Base-by-base conservation (phyloP, 2,888 invertebrate species). In the Polietes domitor region DNA sequence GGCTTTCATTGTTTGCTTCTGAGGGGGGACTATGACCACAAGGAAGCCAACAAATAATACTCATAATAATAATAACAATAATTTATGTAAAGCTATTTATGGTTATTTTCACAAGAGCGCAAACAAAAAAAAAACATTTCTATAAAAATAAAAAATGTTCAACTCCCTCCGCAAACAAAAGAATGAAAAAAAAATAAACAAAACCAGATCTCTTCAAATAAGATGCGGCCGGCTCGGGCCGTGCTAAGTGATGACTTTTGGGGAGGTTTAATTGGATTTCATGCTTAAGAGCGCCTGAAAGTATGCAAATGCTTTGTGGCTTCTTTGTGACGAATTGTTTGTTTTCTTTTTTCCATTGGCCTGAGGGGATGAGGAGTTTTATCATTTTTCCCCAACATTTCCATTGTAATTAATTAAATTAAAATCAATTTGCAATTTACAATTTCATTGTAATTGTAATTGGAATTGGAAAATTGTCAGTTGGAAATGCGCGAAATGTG, bases 1-100 rank as follows among this genome's bases (percentile, higher is more conserved):
- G 6, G 6, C 12, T 10, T 41, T 41, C 15, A 71, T n/a, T n/a
- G n/a, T n/a, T n/a, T n/a, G n/a, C n/a, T n/a, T n/a, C n/a, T n/a
- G n/a, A n/a, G n/a, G n/a, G 53, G 19, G 19, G 53, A 32, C 71
- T 32, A 71, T 71, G 71, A 71, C 32, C 71, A 71, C n/a, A 15
- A 47, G 24, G 53, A 53, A 53, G 21, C 21, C n/a, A n/a, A n/a
- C n/a, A 68, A 68, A 43, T 41, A 68, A 65, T 65, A 19, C 15
- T 68, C 37, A 68, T 68, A 68, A 43, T 37, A 68, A 43, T 37
- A 65, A 19, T 65, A 37, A 65, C 58, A 61, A 50, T 28, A 75
- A 79, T 74, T 68, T 79, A 79, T 79, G 78, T 65, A 65, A 78
- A 78, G 71, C 78, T 65, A 78, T 78, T 78, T 78, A 78, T 78